Evolutionary conservation across 2,113 vertebrate species (phyloP), one percentile per base, ranked within the genome.

Genomic region (Crocuta crocuta): DNA sequence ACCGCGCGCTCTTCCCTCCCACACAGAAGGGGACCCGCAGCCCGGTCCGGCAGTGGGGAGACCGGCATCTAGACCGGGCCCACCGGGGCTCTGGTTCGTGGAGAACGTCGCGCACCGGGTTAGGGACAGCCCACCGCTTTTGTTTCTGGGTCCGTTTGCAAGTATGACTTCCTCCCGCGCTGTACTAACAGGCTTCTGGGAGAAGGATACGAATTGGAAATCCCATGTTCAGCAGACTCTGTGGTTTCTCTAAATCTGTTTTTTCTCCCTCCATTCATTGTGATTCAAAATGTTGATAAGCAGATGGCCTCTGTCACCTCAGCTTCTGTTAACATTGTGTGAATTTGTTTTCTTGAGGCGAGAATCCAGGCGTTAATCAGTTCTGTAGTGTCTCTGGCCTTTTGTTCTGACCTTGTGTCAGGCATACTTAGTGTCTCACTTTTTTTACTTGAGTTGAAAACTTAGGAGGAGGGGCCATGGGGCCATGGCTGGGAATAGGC

Each of bases 1-100:
- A 33, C 53, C 31, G 0, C 4, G 0, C 50, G 4, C 16, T 10
- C 65, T 66, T 50, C 4, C 13, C 28, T 45, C 63, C 35, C 12
- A 8, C 2, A 0, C 7, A 7, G 71, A 26, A 58, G 31, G 26
- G 31, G 15, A 1, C 73, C 26, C 58, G 21, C 58, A 61, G 21
- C 58, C 58, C 21, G 19, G 19, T 8, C 21, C 21, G 21, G 58
- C 8, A 15, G 58, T 7, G 7, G 58, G 7, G 21, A 61, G 19
- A 61, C 58, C 7, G 21, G 58, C 7, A 21, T 21, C 58, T 55
- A 24, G 58, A 23, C 7, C 58, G 9, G 21, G 21, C 5, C 58
- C 7, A 2, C 55, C 21, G 21, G 58, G 58, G 58, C 58, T 61
- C 58, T 0, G 21, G 21, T 61, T 21, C 19, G 21, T 5, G 21